A percentile compares a stretch with the other conserved stretches of the same genome.
Conservation (phyloP, 2,113 vertebrate genomes). For the Candoia aspera region DNA sequence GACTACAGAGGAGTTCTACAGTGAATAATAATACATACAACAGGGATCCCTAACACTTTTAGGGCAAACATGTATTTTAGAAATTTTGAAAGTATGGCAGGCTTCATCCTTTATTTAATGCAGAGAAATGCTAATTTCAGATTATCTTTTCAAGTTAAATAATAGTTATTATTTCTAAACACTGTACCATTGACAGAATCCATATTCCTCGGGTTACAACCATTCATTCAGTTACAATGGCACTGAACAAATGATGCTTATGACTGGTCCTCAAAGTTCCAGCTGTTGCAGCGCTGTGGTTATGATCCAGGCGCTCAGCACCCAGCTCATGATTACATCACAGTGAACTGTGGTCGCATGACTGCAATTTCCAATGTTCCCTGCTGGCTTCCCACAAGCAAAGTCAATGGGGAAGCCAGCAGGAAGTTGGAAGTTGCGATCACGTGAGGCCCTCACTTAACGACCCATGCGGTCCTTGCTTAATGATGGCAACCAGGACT, state of each 20-base stretch:
- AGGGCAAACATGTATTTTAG: neutral
- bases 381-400: neutral
- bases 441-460: neutral
- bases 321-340: neutral
- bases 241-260: neutral
- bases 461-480: neutral
- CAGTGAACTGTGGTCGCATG: neutral
- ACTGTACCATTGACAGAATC: neutral
- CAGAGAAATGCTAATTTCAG: neutral
- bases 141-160: neutral
- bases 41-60: neutral
- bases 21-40: neutral
- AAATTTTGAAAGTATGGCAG: neutral
- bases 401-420: neutral
- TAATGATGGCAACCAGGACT: neutral
- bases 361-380: neutral
- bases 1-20: neutral
- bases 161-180: neutral
- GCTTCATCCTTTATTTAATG: neutral
- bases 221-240: neutral
- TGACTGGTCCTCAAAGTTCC: neutral
- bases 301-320: neutral
- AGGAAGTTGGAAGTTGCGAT: neutral
- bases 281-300: neutral
- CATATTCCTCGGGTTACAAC: neutral